Evolutionary conservation across 2,113 vertebrate species (phyloP), one percentile per base, ranked within the genome.

Genomic region (Nematolebias whitei): DNA sequence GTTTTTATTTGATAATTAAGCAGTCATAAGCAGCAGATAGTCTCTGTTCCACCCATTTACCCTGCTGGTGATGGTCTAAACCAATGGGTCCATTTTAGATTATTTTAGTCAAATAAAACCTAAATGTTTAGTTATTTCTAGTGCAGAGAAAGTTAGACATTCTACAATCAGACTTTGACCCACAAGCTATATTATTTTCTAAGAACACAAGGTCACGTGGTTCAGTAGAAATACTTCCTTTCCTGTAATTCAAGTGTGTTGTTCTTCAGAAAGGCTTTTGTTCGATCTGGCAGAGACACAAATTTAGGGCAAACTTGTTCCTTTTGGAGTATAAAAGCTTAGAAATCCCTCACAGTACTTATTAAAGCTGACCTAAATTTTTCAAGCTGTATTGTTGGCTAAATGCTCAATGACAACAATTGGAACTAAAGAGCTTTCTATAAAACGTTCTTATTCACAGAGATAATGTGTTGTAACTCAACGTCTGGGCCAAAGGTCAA

Each of bases 151-250:
- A 9, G 26, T 24, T 49, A 38, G 4, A 59, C 45, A 26, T 62
- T 59, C 16, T 1, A 18, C 44, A 49, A 39, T 45, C 41, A 59
- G 54, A 41, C 54, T 12, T 5, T 24, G 13, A 16, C 40, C 40
- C 24, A 23, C 2, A 57, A 38, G 68, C 19, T 40, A 50, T 60
- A 60, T 58, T 6, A 54, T 55, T 62, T 49, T 76, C 54, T 10
- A 35, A 11, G 23, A 44, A 71, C 39, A 48, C 64, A 35, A 22
- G n/a, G 63, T 53, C 16, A 38, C 13, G 48, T 47, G 24, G 20
- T 68, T 65, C 52, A 35, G 38, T 56, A 52, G 43, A 65, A 70
- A 76, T 40, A 58, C 26, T 41, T 62, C 62, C 48, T 20, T 47
- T 22, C 40, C n/a, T 63, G 45, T 65, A 69, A 72, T 57, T 76